A percentile compares a stretch with the other conserved stretches of the same genome.
phyloP scores from a whole-genome alignment of 2,797 vertebrate genomes.

The Buceros bicornis region DNA sequence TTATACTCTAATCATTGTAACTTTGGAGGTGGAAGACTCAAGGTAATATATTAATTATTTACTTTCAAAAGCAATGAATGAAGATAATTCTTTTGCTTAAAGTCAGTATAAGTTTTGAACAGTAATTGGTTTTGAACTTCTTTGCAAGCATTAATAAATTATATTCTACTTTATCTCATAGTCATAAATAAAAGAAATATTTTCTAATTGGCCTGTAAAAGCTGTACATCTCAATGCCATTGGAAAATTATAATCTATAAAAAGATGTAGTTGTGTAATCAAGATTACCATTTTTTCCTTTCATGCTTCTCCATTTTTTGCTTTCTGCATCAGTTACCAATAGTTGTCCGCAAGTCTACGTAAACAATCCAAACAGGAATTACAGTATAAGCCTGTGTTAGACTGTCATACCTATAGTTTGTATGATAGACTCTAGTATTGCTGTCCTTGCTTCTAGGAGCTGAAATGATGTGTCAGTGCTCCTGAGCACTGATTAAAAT shows the following conservation, averaged over 20 bases:
- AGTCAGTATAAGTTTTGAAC: not conserved
- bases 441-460: not conserved
- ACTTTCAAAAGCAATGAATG: not conserved
- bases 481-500: not conserved
- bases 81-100: not conserved
- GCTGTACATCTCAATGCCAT: not conserved
- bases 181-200: not conserved
- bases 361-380: not conserved
- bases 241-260: not conserved
- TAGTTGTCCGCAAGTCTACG: not conserved
- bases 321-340: not conserved
- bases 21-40: not conserved
- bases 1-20: constrained; percentile 20
- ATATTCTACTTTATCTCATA: not conserved
- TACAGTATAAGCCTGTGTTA: not conserved
- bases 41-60: constrained; percentile 26
- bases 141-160: not conserved
- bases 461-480: not conserved
- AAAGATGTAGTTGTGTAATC: not conserved
- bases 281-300: not conserved
- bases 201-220: not conserved
- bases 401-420: not conserved
- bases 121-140: not conserved
- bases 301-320: not conserved
- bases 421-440: not conserved